These are phyloP conservation scores for Platycheirus rosarum DNA, from an alignment of 2,888 invertebrate species.

Conservation along the genomic window DNA sequence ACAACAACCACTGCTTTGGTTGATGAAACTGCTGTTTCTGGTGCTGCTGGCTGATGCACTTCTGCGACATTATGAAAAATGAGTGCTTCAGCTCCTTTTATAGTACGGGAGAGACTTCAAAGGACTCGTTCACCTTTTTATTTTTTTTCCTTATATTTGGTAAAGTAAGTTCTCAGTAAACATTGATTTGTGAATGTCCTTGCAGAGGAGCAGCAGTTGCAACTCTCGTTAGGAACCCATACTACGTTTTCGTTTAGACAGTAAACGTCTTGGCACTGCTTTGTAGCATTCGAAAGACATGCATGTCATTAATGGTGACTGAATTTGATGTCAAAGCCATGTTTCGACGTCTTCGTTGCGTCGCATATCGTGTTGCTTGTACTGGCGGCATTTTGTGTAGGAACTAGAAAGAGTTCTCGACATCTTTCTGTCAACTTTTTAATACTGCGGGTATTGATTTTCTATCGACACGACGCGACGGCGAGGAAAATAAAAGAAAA, in stretches of 20 bases:
- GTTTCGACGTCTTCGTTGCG: conserved; percentile 10
- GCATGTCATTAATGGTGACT: conserved; percentile 65
- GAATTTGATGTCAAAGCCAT: conserved; percentile 68
- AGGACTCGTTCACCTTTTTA: conserved; percentile 61
- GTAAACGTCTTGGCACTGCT: conserved; percentile 66
- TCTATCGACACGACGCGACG: conserved; percentile 46
- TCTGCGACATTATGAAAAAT: conserved; percentile 71
- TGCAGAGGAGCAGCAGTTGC: conserved; percentile 37
- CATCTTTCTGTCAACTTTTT: conserved; percentile 62
- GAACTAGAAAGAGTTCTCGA: conserved; percentile 63
- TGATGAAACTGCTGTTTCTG: conserved; percentile 8
- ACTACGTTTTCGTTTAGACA: conserved; percentile 43
- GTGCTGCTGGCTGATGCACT: conserved; percentile 55
- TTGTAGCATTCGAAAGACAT: conserved; percentile 62
- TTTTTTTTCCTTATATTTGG: conserved; percentile 39
- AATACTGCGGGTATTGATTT: conserved; percentile 73
- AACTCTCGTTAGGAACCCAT: conserved; percentile 26
- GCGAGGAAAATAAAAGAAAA: conserved; percentile 4
- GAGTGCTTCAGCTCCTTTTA: conserved; percentile 55
- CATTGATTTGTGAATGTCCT: conserved; percentile 67
- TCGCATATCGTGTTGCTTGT: conserved; percentile 1
- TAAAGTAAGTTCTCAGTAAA: conserved; percentile 72
- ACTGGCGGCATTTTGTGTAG: conserved; percentile 26
- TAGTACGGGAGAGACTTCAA: conserved; percentile 66
- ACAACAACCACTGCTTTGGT: conserved; percentile 30